phyloP scores from a whole-genome alignment of 2,888 invertebrate genomes.

The Tenthredo scrophulariae region DNA sequence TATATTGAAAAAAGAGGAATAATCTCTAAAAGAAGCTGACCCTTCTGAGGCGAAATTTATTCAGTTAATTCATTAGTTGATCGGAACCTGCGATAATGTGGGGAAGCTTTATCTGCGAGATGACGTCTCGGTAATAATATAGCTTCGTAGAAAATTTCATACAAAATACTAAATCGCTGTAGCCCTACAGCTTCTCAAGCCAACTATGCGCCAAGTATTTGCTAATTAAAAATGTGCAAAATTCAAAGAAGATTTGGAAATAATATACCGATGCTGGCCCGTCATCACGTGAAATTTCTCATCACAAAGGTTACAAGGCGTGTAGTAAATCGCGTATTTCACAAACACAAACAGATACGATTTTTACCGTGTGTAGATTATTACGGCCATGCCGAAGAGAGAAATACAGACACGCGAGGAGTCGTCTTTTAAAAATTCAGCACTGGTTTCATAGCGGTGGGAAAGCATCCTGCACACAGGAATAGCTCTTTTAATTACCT shows the following conservation, averaged over 20 bases:
- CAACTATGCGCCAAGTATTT: background rate
- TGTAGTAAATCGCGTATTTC: background rate
- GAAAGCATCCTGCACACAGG: background rate
- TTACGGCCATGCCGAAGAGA: background rate
- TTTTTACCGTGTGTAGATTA: background rate
- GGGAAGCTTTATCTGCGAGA: background rate
- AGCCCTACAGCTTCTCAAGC: background rate
- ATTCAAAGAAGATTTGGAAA: background rate
- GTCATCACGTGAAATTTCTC: background rate
- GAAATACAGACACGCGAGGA: background rate
- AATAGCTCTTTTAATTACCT: background rate
- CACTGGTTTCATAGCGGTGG: background rate
- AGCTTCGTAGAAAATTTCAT: background rate
- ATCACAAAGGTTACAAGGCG: background rate
- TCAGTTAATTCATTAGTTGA: background rate
- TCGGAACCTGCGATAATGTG: background rate
- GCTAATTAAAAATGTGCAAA: background rate
- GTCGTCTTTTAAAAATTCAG: background rate
- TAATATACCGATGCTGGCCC: background rate
- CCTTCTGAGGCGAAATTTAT: background rate
- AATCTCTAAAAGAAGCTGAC: background rate
- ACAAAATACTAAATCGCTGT: background rate
- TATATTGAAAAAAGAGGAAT: background rate
- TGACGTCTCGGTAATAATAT: background rate
- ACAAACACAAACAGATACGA: background rate